A percentile compares a stretch with the other conserved stretches of the same genome.
phyloP scores from a whole-genome alignment of 2,797 vertebrate genomes.

The Leuciscus waleckii region DNA sequence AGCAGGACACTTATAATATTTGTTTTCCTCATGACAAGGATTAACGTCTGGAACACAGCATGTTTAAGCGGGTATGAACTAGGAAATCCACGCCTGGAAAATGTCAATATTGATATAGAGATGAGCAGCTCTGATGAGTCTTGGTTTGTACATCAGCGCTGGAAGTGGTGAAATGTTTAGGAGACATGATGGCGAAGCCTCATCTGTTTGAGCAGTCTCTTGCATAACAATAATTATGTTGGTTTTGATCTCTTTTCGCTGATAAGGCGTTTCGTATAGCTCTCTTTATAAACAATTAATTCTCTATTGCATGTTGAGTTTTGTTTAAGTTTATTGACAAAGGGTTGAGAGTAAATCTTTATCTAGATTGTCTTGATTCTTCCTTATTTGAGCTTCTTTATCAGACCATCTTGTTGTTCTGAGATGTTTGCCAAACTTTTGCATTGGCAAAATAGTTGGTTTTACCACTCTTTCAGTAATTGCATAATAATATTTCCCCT shows the following conservation, averaged over 20 bases:
- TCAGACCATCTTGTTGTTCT: neutral
- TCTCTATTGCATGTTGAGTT: neutral
- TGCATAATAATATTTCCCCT: constrained; percentile 20
- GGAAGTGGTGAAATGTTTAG: neutral
- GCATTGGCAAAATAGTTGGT: neutral
- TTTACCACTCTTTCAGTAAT: constrained; percentile 1
- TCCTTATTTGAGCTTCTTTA: neutral
- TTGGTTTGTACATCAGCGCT: neutral
- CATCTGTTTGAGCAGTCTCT: constrained; percentile 62
- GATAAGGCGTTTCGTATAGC: constrained; percentile 1
- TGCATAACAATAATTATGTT: constrained; percentile 58
- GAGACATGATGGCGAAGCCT: constrained; percentile 11
- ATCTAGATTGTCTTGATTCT: constrained; percentile 1
- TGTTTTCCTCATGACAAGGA: constrained; percentile 68
- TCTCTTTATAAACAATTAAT: neutral
- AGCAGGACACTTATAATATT: constrained; percentile 68
- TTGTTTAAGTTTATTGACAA: constrained; percentile 46
- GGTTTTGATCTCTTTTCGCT: constrained; percentile 43
- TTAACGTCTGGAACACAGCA: constrained; percentile 60
- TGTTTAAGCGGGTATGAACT: constrained; percentile 7
- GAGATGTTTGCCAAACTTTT: neutral
- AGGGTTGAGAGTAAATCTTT: constrained; percentile 16
- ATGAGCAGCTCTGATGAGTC: neutral
- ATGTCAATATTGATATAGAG: constrained; percentile 31
- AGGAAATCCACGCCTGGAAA: constrained; percentile 3